These are phyloP conservation scores for Thalpophila matura DNA, from an alignment of 2,888 invertebrate species.

Conservation along the genomic window DNA sequence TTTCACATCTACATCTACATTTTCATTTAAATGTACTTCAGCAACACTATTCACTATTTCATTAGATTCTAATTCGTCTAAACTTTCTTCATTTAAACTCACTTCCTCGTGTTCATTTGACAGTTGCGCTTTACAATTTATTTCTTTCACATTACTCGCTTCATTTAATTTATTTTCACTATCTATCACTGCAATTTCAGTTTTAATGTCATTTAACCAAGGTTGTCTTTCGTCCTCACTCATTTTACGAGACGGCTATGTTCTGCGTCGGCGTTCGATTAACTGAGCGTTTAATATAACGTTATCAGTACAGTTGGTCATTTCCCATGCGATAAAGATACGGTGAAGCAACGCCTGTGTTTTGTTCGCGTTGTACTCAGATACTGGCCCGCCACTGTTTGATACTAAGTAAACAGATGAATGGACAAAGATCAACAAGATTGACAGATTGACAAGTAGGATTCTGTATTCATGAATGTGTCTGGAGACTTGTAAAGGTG, in stretches of 20 bases:
- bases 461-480: conserved; percentile 5
- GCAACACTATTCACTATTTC: conserved; percentile 17
- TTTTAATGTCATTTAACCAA: conserved; percentile 59
- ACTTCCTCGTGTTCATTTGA: conserved; percentile 50
- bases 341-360: conserved; percentile 64
- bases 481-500: background rate
- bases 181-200: conserved; percentile 42
- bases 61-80: conserved; percentile 15
- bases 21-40: conserved; percentile 29
- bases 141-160: conserved; percentile 37
- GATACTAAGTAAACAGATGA: conserved; percentile 76
- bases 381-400: conserved; percentile 72
- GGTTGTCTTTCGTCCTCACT: conserved; percentile 73
- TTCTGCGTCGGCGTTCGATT: conserved; percentile 30
- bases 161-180: conserved; percentile 37
- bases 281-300: conserved; percentile 62
- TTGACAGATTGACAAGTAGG: conserved; percentile 30
- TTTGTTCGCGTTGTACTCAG: conserved; percentile 61
- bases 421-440: conserved; percentile 71
- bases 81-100: conserved; percentile 22
- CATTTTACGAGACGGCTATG: conserved; percentile 68
- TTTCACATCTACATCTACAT: conserved; percentile 18
- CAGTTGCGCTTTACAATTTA: conserved; percentile 35
- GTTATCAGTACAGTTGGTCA: conserved; percentile 69
- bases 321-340: conserved; percentile 72